These are phyloP conservation scores for Drosophila auraria DNA, from an alignment of 1,140 invertebrate genomes.

Conservation along the genomic window DNA sequence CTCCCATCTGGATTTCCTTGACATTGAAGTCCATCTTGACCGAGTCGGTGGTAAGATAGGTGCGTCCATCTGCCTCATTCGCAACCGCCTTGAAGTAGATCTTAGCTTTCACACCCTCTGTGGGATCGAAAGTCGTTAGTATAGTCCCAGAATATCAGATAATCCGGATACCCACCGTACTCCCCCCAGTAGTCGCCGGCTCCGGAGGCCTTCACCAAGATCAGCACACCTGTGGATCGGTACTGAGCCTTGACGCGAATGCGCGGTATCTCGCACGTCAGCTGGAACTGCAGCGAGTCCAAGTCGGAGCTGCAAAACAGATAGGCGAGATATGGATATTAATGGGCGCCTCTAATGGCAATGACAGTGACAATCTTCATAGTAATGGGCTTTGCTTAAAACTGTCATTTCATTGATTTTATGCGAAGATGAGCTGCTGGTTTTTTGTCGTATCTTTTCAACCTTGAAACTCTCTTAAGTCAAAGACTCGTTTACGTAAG, in stretches of 20 bases:
- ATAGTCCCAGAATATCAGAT: neutral
- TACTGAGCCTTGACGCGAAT: slow-evolving; percentile 91
- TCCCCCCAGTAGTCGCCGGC: slow-evolving; percentile 94
- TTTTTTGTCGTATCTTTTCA: slow-evolving; percentile 20
- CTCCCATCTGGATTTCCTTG: slow-evolving; percentile 92
- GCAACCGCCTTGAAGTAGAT: slow-evolving; percentile 91
- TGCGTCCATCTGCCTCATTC: slow-evolving; percentile 86
- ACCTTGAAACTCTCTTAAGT: slow-evolving; percentile 24
- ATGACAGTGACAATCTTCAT: slow-evolving; percentile 65
- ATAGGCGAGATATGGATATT: slow-evolving; percentile 41
- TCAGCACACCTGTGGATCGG: slow-evolving; percentile 91
- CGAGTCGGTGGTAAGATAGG: slow-evolving; percentile 89
- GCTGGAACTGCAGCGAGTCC: slow-evolving; percentile 91
- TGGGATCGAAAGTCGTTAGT: slow-evolving; percentile 3
- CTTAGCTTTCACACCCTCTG: slow-evolving; percentile 93
- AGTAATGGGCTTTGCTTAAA: slow-evolving; percentile 42
- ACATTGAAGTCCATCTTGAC: slow-evolving; percentile 93
- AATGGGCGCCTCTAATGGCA: slow-evolving; percentile 54
- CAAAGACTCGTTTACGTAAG: neutral
- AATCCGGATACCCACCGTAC: slow-evolving; percentile 88
- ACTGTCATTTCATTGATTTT: slow-evolving; percentile 63
- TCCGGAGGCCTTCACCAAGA: slow-evolving; percentile 91
- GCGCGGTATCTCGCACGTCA: slow-evolving; percentile 91
- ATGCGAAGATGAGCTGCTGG: slow-evolving; percentile 40
- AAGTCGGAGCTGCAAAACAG: slow-evolving; percentile 88